Base-by-base conservation (phyloP, 2,888 invertebrate species). In the Drosophila kambysellisi region DNA sequence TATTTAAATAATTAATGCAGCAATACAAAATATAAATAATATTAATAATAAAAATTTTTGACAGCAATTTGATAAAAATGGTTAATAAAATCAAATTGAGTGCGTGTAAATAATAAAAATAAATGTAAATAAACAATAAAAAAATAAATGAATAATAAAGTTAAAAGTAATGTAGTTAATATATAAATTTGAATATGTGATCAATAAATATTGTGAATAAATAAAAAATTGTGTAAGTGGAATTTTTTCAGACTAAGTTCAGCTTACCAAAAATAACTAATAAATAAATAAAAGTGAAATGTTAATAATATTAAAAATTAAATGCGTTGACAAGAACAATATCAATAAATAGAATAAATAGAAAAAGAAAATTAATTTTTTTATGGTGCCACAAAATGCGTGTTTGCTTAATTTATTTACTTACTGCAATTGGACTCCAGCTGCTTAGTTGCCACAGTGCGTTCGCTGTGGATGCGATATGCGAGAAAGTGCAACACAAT, bases 401-500 rank as follows among this genome's bases (percentile, higher is more conserved):
- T 64, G 39, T 20, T 15, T 37, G 37, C 15, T 29, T 58, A 25
- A n/a, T 74, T 12, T 66, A 46, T 43, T 4, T 63, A 25, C 9
- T 57, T 32, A 41, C 59, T 30, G 25, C 51, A 12, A 37, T 30
- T 25, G 43, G 32, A 30, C 9, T 57, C 9, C 20, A 41, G 29
- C 29, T 50, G 25, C 25, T 43, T 4, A 30, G 11, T n/a, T 48
- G 25, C n/a, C 52, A 54, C 0, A 32, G 6, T n/a, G 50, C 51
- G 11, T 35, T 64, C 50, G 70, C 71, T 53, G 12, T 17, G 35
- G 90, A 92, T 71, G 65, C 88, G 3, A 84, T 92, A 17, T 91
- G 92, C 58, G 83, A 83, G 37, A 84, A 87, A n/a, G 82, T 91
- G 53, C 74, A 83, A 37, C 79, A 81, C 11, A 83, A 90, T 58